Conservation (phyloP, 2,888 invertebrate species). For the Choreutis nemorana region DNA sequence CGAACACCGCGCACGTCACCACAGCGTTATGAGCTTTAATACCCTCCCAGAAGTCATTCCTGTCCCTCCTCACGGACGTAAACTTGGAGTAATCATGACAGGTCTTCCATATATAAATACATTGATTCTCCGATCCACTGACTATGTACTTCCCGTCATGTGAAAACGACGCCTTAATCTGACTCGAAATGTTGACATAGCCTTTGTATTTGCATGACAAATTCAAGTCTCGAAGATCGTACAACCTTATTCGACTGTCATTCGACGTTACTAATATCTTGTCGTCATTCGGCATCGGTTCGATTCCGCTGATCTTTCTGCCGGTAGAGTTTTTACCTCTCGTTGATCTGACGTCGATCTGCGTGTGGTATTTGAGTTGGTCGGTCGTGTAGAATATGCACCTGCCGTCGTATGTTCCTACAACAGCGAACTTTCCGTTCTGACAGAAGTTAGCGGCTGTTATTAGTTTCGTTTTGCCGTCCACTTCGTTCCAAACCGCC, state of each 20-base stretch:
- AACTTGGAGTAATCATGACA: conserved; percentile 96
- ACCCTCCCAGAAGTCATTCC: conserved; percentile 98
- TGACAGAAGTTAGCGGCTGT: conserved; percentile 98
- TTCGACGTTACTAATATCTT: conserved; percentile 97
- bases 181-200: conserved; percentile 93
- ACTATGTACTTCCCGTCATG: conserved; percentile 98
- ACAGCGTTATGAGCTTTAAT: conserved; percentile 88
- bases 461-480: conserved; percentile 92
- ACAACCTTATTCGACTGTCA: conserved; percentile 94
- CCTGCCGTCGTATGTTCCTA: conserved; percentile 97
- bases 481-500: conserved; percentile 96
- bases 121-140: conserved; percentile 97
- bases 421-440: conserved; percentile 97
- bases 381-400: conserved; percentile 99
- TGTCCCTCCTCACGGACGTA: conserved; percentile 87
- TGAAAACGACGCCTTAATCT: conserved; percentile 97
- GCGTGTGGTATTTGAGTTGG: conserved; percentile 97
- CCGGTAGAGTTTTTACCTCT: conserved; percentile 96
- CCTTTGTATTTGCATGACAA: conserved; percentile 95
- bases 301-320: conserved; percentile 96
- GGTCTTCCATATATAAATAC: conserved; percentile 98
- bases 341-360: conserved; percentile 94
- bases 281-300: conserved; percentile 94
- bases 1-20: conserved; percentile 97
- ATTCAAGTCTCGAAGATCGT: conserved; percentile 93